Evolutionary conservation across 2,113 vertebrate genomes (phyloP).

Genomic region (Gadus macrocephalus): DNA sequence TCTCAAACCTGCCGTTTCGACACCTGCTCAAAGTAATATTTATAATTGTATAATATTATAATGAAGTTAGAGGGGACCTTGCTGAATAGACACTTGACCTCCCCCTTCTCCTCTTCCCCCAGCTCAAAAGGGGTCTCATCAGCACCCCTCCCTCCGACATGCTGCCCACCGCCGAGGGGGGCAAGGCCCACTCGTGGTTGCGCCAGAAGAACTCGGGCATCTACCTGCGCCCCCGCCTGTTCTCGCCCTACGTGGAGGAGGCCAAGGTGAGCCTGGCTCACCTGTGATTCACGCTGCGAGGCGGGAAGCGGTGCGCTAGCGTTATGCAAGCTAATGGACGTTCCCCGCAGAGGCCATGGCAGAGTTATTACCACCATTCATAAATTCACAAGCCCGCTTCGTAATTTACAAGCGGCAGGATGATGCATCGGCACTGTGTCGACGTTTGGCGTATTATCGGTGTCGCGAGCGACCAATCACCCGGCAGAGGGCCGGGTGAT

Average conservation of each 20-base stretch:
- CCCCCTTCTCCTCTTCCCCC: slow-evolving; percentile 40
- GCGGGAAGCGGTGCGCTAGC: neutral
- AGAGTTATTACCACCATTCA: slow-evolving; percentile 1
- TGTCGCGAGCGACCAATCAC: too few species aligned
- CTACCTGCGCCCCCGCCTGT: slow-evolving; percentile 84
- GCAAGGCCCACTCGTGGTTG: slow-evolving; percentile 94
- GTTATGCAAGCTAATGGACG: slow-evolving; percentile 16
- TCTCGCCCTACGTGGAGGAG: slow-evolving; percentile 86
- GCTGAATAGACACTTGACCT: slow-evolving; percentile 28
- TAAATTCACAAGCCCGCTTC: slow-evolving; percentile 9
- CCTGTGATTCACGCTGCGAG: slow-evolving; percentile 21
- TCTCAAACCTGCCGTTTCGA: too few species aligned
- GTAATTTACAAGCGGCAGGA: too few species aligned
- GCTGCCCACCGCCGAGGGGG: slow-evolving; percentile 91
- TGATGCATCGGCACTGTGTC: too few species aligned
- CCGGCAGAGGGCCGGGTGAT: too few species aligned
- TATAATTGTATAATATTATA: too few species aligned
- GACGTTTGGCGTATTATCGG: too few species aligned
- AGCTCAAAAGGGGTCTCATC: slow-evolving; percentile 98
- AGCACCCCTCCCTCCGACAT: slow-evolving; percentile 98
- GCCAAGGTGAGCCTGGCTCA: slow-evolving; percentile 83
- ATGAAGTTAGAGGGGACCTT: slow-evolving; percentile 18
- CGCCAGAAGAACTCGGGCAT: slow-evolving; percentile 94
- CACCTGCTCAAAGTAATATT: too few species aligned
- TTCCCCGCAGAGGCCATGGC: slow-evolving; percentile 14